phyloP scores from a whole-genome alignment of 2,888 invertebrate genomes.

The Ophraella communa region DNA sequence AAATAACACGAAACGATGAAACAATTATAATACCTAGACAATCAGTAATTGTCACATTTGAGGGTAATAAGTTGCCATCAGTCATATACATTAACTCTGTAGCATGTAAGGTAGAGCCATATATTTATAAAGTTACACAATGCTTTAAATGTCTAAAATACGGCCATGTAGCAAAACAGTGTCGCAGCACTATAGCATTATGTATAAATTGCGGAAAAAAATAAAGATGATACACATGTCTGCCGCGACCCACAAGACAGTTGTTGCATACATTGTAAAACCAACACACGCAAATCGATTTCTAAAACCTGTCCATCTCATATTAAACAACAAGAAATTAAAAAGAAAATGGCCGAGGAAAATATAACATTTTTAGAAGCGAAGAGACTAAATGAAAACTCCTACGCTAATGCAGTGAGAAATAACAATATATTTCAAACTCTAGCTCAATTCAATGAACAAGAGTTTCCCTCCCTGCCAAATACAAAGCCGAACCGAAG shows the following conservation, averaged over 20 bases:
- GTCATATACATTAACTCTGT: neutral
- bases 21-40: no score
- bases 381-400: neutral
- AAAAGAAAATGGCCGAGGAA: no score
- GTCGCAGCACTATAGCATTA: conserved; percentile 8
- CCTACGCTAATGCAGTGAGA: neutral
- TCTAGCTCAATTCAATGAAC: no score
- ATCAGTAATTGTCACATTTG: neutral
- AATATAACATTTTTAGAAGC: no score
- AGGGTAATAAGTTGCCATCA: neutral
- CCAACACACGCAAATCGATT: no score
- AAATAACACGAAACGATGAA: no score
- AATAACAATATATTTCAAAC: neutral
- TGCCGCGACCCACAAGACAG: no score
- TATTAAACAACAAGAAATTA: no score
- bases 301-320: no score
- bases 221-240: no score
- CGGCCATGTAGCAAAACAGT: conserved; percentile 10
- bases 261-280: no score
- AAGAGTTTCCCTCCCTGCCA: neutral
- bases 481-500: neutral
- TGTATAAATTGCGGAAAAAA: no score
- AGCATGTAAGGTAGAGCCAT: conserved; percentile 3
- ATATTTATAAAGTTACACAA: neutral
- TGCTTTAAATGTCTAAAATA: neutral